Evolutionary conservation across 2,797 vertebrate species (phyloP).

Genomic region (Simalia tracyae): DNA sequence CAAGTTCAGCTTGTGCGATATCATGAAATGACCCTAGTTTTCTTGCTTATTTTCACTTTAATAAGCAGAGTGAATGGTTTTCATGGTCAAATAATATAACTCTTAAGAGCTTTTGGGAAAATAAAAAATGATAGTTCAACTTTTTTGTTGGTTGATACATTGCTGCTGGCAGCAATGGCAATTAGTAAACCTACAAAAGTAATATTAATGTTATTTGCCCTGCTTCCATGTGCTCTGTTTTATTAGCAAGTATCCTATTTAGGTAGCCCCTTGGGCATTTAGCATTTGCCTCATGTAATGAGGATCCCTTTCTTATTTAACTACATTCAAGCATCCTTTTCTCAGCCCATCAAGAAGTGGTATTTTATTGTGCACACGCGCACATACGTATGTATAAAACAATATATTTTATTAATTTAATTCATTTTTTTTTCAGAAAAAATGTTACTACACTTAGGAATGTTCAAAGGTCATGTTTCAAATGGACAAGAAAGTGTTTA

Average conservation of each 20-base stretch:
- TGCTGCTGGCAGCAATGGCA: slow-evolving; percentile 50
- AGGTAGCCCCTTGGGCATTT: slow-evolving; percentile 53
- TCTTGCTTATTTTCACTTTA: slow-evolving; percentile 52
- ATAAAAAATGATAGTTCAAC: slow-evolving; percentile 46
- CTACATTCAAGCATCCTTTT: slow-evolving; percentile 40
- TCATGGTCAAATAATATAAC: slow-evolving; percentile 51
- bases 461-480: neutral
- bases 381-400: too few relatives aligned
- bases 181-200: slow-evolving; percentile 62
- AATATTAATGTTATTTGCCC: slow-evolving; percentile 59
- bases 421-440: too few relatives aligned
- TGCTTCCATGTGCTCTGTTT: slow-evolving; percentile 41
- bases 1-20: slow-evolving; percentile 21
- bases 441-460: neutral
- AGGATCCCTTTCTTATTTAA: slow-evolving; percentile 66
- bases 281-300: slow-evolving; percentile 61
- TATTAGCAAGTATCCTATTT: slow-evolving; percentile 60
- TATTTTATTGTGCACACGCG: neutral
- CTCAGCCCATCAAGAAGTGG: slow-evolving; percentile 1
- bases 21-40: slow-evolving; percentile 13
- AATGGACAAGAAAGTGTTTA: slow-evolving; percentile 1
- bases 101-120: slow-evolving; percentile 45
- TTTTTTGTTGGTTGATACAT: slow-evolving; percentile 51
- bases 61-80: slow-evolving; percentile 44
- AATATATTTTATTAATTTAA: too few relatives aligned